Evolutionary conservation across 2,888 invertebrate species (phyloP).

Genomic region (Drosophila fulvimacula): DNA sequence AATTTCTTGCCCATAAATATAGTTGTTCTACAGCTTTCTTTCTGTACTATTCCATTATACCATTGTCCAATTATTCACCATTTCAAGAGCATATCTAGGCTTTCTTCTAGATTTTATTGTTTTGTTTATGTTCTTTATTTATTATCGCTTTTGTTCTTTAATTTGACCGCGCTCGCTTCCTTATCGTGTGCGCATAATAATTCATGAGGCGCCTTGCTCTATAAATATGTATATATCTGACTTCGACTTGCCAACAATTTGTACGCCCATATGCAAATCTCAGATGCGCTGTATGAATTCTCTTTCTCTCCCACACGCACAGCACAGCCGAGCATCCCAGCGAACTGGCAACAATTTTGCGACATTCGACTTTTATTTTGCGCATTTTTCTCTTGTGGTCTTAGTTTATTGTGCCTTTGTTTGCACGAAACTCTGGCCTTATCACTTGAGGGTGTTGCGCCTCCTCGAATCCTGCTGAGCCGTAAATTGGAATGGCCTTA

Average conservation of each 20-base stretch:
- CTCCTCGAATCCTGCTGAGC: constrained; percentile 14
- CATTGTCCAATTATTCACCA: background rate
- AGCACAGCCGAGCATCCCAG: constrained; percentile 25
- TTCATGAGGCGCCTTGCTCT: constrained; percentile 16
- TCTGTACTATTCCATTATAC: background rate
- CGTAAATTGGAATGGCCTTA: constrained; percentile 39
- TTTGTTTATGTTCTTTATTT: background rate
- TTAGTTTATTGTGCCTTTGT: constrained; percentile 51
- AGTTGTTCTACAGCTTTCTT: background rate
- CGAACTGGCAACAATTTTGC: constrained; percentile 39
- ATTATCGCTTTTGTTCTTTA: background rate
- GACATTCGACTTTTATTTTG: constrained; percentile 18
- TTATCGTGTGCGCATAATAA: constrained; percentile 34
- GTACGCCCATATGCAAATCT: constrained; percentile 65
- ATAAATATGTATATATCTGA: constrained; percentile 31
- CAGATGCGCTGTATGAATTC: constrained; percentile 6
- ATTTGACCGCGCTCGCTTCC: constrained; percentile 9
- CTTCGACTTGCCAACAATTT: constrained; percentile 42
- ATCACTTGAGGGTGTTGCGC: constrained; percentile 24
- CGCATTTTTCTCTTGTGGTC: constrained; percentile 36
- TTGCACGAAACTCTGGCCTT: constrained; percentile 31
- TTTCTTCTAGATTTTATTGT: background rate
- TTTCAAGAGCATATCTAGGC: background rate
- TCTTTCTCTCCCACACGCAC: background rate
- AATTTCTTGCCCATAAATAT: background rate